Conservation (phyloP, 2,113 vertebrate genomes). For the Microtus oregoni region DNA sequence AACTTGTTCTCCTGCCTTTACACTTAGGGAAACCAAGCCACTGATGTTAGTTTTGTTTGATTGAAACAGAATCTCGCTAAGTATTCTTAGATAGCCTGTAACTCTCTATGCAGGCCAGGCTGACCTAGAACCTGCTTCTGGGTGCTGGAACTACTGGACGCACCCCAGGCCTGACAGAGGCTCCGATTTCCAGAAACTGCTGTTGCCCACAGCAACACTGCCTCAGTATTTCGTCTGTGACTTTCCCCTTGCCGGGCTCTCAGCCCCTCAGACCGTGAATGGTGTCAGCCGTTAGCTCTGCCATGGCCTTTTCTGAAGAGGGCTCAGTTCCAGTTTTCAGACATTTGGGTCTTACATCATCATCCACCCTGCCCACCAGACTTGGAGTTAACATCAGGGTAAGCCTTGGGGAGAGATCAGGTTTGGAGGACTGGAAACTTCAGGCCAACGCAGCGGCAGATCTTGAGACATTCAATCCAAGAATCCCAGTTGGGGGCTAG, state of each 20-base stretch:
- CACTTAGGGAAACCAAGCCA: not conserved
- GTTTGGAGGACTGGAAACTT: conserved; percentile 78
- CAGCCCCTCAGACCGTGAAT: not conserved
- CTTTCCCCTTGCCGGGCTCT: not conserved
- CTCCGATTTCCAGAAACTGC: not conserved
- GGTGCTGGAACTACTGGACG: not conserved
- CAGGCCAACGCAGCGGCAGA: conserved; percentile 14
- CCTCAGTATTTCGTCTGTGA: not conserved
- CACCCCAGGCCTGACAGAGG: not conserved
- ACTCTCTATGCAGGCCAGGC: not conserved
- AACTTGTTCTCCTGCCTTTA: not conserved
- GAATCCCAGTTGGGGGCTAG: conserved; percentile 30
- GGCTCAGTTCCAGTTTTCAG: conserved; percentile 68
- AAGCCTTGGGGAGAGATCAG: conserved; percentile 82
- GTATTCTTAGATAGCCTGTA: not conserved
- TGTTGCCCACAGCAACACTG: not conserved
- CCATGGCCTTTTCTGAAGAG: conserved; percentile 43
- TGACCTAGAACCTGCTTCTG: not conserved
- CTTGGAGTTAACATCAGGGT: conserved; percentile 81
- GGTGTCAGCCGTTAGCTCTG: conserved; percentile 53
- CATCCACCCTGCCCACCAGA: conserved; percentile 42
- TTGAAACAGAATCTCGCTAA: not conserved
- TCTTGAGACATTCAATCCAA: conserved; percentile 69
- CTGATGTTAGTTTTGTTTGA: not conserved
- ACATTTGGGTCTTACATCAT: conserved; percentile 78